A percentile compares a stretch with the other conserved stretches of the same genome.
phyloP scores from a whole-genome alignment of 30 jellyfish, hydroid and myxozoan species.

The Euphysa ruthae region DNA sequence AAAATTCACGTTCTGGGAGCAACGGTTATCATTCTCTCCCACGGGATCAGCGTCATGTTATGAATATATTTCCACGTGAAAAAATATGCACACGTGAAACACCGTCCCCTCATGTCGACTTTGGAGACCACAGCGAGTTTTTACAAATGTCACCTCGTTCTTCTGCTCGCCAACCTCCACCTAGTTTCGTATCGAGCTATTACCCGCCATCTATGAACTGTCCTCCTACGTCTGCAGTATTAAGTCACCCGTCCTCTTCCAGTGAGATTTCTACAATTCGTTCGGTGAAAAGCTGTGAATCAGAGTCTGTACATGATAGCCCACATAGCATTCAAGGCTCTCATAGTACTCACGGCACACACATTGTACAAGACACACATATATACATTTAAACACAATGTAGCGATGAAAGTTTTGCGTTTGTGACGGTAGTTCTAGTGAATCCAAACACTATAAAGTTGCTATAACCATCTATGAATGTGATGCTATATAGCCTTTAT shows the following conservation, averaged over 20 bases:
- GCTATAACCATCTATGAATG: no score
- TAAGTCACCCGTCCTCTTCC: constrained; percentile 10
- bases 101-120: neutral
- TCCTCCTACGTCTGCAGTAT: constrained; percentile 25
- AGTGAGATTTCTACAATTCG: neutral
- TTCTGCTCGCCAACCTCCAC: neutral
- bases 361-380: no score
- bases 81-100: neutral
- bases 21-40: constrained; percentile 8
- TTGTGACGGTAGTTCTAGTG: no score
- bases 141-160: neutral
- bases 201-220: constrained; percentile 27
- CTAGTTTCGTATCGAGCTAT: neutral
- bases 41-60: no score
- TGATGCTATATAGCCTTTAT: no score
- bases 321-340: no score
- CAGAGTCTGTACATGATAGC: neutral
- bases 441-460: no score
- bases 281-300: neutral
- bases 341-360: no score
- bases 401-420: no score
- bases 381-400: no score
- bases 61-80: neutral
- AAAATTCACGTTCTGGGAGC: neutral
- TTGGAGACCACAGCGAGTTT: no score